These are phyloP conservation scores for Takifugu ocellatus DNA, from an alignment of 2,797 vertebrate species.

Conservation along the genomic window DNA sequence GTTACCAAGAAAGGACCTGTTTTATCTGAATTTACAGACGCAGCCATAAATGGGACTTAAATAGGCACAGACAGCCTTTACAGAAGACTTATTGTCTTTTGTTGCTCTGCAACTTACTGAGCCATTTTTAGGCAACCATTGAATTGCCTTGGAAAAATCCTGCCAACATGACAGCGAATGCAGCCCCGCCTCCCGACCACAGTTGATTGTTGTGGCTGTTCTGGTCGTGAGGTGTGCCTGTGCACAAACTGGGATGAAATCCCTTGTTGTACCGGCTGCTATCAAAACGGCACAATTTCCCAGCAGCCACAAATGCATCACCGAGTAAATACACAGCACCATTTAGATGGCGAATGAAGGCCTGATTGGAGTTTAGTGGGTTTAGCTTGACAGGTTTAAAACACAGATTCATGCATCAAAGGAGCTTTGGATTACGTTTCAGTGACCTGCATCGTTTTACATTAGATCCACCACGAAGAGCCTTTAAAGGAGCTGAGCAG, in stretches of 20 bases:
- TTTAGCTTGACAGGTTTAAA: conserved; percentile 14
- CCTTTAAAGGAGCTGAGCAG: background rate
- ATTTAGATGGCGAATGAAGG: conserved; percentile 40
- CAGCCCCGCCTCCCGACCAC: background rate
- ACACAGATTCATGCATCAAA: too few relatives aligned
- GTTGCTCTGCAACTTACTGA: conserved; percentile 1
- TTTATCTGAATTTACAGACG: conserved; percentile 7
- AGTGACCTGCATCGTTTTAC: background rate
- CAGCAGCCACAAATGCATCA: conserved; percentile 50
- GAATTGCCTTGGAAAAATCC: background rate
- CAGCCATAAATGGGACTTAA: conserved; percentile 13
- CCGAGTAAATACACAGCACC: conserved; percentile 41
- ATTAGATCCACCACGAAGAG: background rate
- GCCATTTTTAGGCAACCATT: background rate
- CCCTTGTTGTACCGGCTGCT: conserved; percentile 49
- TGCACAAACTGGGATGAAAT: conserved; percentile 23
- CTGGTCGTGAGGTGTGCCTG: conserved; percentile 10
- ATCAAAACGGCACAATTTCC: conserved; percentile 56
- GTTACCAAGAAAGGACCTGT: conserved; percentile 17
- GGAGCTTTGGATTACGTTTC: background rate
- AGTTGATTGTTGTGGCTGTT: conserved; percentile 9
- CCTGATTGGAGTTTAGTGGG: conserved; percentile 24
- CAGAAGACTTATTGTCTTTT: background rate
- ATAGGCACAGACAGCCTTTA: conserved; percentile 6
- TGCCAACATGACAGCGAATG: background rate